Evolutionary conservation across 2,888 invertebrate species (phyloP).

Genomic region (Aromia moschata): DNA sequence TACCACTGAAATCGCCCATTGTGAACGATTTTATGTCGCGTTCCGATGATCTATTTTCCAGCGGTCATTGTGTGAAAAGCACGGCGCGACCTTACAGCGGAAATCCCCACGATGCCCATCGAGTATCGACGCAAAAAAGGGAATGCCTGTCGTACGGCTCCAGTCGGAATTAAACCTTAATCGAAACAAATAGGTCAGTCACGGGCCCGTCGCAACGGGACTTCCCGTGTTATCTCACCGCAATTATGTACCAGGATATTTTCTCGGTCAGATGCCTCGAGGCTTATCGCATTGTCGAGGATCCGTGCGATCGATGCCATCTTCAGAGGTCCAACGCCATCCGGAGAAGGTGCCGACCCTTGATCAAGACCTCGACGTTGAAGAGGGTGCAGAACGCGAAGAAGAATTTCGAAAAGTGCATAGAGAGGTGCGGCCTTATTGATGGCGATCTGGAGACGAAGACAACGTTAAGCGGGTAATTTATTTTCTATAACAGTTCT

Average conservation of each 20-base stretch:
- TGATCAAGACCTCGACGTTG: slow-evolving; percentile 20
- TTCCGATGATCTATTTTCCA: slow-evolving; percentile 36
- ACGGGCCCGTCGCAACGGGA: background rate
- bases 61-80: slow-evolving; percentile 35
- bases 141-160: background rate
- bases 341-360: slow-evolving; percentile 31
- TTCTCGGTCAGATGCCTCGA: slow-evolving; percentile 35
- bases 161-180: slow-evolving; percentile 10
- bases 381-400: slow-evolving; percentile 35
- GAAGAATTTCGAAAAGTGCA: slow-evolving; percentile 36
- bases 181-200: background rate
- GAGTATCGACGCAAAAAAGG: background rate
- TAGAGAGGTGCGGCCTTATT: slow-evolving; percentile 31
- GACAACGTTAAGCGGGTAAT: slow-evolving; percentile 14
- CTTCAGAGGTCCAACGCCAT: slow-evolving; percentile 44
- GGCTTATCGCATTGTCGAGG: slow-evolving; percentile 27
- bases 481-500: background rate
- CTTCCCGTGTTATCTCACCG: background rate
- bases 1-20: slow-evolving; percentile 5
- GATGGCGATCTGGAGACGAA: slow-evolving; percentile 22
- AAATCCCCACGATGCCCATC: slow-evolving; percentile 27
- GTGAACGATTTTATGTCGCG: slow-evolving; percentile 7
- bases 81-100: slow-evolving; percentile 32
- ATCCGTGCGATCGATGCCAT: slow-evolving; percentile 22
- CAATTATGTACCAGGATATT: slow-evolving; percentile 33